Conservation (phyloP, 2,113 vertebrate genomes). For the Chaetorhynchus papuensis region DNA sequence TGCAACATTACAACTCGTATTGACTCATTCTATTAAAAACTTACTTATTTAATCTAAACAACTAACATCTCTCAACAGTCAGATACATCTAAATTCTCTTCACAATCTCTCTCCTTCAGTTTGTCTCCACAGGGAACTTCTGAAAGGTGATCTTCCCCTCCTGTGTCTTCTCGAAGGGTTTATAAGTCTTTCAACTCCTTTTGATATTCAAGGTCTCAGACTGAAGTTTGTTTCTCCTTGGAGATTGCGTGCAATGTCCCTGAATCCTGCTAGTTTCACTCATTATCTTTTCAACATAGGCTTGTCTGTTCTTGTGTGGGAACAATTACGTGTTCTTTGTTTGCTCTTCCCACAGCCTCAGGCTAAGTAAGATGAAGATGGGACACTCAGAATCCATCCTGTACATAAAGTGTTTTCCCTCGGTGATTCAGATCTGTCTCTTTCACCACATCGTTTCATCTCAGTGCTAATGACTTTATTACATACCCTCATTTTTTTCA, state of each 20-base stretch:
- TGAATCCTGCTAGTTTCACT: neutral
- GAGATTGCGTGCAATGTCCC: neutral
- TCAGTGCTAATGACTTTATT: neutral
- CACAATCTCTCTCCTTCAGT: neutral
- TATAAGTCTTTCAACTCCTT: neutral
- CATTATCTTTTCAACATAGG: neutral
- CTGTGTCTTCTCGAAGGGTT: neutral
- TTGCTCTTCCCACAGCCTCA: constrained; percentile 12
- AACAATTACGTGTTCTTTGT: neutral
- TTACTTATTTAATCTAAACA: neutral
- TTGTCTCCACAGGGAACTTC: neutral
- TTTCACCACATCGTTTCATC: neutral
- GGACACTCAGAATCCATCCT: neutral
- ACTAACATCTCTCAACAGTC: neutral
- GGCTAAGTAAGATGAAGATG: neutral
- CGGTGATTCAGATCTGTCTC: neutral
- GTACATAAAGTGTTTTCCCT: neutral
- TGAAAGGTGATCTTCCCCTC: neutral
- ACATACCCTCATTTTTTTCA: neutral
- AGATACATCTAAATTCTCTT: neutral
- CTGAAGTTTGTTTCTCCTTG: constrained; percentile 24
- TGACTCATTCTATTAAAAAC: neutral
- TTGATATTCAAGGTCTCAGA: constrained; percentile 3
- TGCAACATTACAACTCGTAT: neutral
- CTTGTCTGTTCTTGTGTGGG: neutral